Percentiles rank a stretch among this genome's conserved stretches.
Evolutionary conservation across 1,140 invertebrate species (phyloP).

Genomic region (Drosophila tsacasi): DNA sequence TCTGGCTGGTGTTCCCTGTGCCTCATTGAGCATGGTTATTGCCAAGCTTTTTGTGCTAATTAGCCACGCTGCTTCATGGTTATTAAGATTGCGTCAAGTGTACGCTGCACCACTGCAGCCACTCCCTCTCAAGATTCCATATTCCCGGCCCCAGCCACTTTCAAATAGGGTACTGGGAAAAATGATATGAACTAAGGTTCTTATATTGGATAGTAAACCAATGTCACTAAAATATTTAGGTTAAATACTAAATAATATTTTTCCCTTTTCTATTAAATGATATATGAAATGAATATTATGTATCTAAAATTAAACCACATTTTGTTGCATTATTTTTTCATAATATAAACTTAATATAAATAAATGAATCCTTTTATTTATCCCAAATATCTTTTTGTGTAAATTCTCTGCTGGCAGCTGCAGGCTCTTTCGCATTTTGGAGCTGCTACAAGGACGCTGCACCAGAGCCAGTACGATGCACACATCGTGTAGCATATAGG

Average conservation of each 20-base stretch:
- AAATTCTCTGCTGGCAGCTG: slow-evolving; percentile 42
- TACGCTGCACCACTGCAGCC: slow-evolving; percentile 59
- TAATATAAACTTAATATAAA: neutral
- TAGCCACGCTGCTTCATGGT: slow-evolving; percentile 85
- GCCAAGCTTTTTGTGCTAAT: slow-evolving; percentile 85
- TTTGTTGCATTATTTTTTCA: neutral
- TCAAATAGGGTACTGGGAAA: slow-evolving; percentile 11
- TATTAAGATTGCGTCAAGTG: slow-evolving; percentile 85
- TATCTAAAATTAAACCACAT: too few relatives aligned
- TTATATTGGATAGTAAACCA: too few relatives aligned
- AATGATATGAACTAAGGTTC: neutral
- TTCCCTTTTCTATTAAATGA: neutral
- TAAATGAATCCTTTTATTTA: neutral
- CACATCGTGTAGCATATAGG: slow-evolving; percentile 20
- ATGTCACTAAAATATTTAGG: too few relatives aligned
- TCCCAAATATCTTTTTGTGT: neutral
- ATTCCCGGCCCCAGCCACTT: neutral
- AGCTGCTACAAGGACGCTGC: slow-evolving; percentile 70
- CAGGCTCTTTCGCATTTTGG: slow-evolving; percentile 66
- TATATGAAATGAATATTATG: neutral
- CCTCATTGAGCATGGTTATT: slow-evolving; percentile 85
- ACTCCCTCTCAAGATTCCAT: slow-evolving; percentile 34
- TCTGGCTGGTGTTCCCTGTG: slow-evolving; percentile 52
- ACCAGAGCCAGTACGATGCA: slow-evolving; percentile 15
- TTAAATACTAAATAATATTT: neutral